These are phyloP conservation scores for Yponomeuta sedellus DNA, from an alignment of 2,888 invertebrate species.

Conservation along the genomic window DNA sequence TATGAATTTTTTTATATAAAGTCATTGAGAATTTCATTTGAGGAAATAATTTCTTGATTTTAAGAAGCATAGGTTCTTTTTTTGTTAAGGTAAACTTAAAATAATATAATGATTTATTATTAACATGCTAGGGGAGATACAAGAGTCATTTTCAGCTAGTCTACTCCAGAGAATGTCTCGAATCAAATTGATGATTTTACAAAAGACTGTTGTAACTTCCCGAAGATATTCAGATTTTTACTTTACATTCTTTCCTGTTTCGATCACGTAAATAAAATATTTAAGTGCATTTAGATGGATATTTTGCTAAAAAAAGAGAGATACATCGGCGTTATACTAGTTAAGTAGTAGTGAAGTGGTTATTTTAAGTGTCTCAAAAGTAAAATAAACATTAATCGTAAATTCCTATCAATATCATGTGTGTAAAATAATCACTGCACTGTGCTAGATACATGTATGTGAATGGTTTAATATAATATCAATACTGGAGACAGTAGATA, in stretches of 20 bases:
- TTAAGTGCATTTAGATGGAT: constrained; percentile 4
- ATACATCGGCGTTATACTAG: background rate
- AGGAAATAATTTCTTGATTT: constrained; percentile 18
- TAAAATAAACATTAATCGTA: background rate
- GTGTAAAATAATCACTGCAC: constrained; percentile 10
- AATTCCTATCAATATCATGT: background rate
- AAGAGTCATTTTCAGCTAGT: constrained; percentile 20
- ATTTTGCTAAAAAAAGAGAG: background rate
- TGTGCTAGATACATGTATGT: background rate
- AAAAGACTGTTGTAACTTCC: constrained; percentile 25
- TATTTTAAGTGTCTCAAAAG: background rate
- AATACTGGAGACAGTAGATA: constrained; percentile 11
- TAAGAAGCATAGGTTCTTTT: constrained; percentile 10
- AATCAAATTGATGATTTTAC: background rate
- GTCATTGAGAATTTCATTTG: constrained; percentile 14
- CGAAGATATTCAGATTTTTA: constrained; percentile 11
- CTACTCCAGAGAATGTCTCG: constrained; percentile 19
- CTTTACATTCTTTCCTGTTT: constrained; percentile 9
- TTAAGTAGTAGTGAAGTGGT: constrained; percentile 2
- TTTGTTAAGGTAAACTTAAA: constrained; percentile 16
- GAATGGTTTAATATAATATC: background rate
- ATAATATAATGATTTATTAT: constrained; percentile 21
- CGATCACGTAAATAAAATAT: constrained; percentile 1
- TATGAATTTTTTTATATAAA: constrained; percentile 18
- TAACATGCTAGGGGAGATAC: constrained; percentile 22